These are phyloP conservation scores for Chromis chromis DNA, from an alignment of 2,797 vertebrate genomes.

Conservation along the genomic window DNA sequence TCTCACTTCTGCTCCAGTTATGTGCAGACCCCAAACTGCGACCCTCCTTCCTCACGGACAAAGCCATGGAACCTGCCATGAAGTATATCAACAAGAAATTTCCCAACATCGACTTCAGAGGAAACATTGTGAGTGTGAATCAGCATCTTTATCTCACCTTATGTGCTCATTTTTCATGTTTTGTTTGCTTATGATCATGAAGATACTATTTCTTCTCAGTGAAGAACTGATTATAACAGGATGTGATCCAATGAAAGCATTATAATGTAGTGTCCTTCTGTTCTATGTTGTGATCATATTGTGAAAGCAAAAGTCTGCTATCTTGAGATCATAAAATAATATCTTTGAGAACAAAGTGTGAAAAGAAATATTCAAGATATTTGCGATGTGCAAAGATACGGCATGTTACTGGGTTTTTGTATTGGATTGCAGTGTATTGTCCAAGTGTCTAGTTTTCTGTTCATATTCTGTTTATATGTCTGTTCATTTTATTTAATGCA, in stretches of 20 bases:
- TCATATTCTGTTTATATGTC: not conserved
- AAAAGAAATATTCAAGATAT: too few relatives aligned
- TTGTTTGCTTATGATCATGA: not conserved
- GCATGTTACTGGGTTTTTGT: not conserved
- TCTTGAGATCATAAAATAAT: not conserved
- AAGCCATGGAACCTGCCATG: constrained; percentile 89
- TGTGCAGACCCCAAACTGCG: constrained; percentile 86
- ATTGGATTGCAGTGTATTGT: not conserved
- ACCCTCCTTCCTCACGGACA: constrained; percentile 86
- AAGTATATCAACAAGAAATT: constrained; percentile 96
- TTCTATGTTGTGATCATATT: too few relatives aligned
- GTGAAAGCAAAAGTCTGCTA: too few relatives aligned
- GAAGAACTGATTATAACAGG: too few relatives aligned
- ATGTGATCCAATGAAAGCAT: not conserved
- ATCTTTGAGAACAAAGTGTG: too few relatives aligned
- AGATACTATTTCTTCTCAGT: not conserved
- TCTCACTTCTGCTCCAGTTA: constrained; percentile 55
- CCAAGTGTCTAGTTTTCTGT: not conserved
- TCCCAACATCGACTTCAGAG: constrained; percentile 90
- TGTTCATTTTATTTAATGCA: not conserved
- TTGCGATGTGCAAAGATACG: too few relatives aligned
- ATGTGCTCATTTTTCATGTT: not conserved
- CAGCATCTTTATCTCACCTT: not conserved
- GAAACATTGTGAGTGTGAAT: constrained; percentile 77
- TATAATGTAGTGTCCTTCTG: not conserved